A percentile compares a stretch with the other conserved stretches of the same genome.
These are phyloP conservation scores for Cosmia trapezina DNA, from an alignment of 2,888 invertebrate species.

Conservation along the genomic window DNA sequence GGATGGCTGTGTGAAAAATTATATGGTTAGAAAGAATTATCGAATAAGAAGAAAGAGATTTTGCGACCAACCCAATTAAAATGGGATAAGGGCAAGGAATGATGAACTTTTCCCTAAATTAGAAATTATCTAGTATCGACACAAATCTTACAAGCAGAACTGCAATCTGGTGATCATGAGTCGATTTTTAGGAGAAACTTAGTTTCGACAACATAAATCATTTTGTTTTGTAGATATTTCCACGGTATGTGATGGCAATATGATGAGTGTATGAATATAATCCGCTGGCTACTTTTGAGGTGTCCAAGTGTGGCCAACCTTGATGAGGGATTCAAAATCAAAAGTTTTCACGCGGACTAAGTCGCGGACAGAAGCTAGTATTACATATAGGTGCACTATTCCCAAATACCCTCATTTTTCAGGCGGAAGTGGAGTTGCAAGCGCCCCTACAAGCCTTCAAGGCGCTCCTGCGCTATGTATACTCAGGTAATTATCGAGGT, in stretches of 20 bases:
- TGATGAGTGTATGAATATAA: background rate
- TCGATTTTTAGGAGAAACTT: background rate
- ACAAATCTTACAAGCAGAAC: background rate
- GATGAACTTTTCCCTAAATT: background rate
- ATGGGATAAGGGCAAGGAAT: background rate
- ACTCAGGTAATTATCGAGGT: conserved; percentile 92
- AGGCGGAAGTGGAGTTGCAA: conserved; percentile 96
- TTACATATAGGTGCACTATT: background rate
- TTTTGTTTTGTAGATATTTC: background rate
- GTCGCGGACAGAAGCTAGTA: too few species aligned
- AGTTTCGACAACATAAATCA: background rate
- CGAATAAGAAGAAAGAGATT: background rate
- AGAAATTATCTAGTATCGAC: background rate
- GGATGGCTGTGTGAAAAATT: background rate
- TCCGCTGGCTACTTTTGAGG: background rate
- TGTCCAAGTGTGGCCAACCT: background rate
- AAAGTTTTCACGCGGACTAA: too few species aligned
- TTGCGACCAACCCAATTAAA: background rate
- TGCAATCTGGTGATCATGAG: background rate
- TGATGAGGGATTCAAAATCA: too few species aligned
- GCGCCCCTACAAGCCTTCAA: conserved; percentile 96
- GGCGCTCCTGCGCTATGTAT: conserved; percentile 97
- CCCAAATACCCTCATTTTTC: conserved; percentile 59
- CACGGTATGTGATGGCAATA: background rate
- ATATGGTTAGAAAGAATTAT: too few species aligned